Evolutionary conservation across 1,140 invertebrate genomes (phyloP).

Genomic region (Drosophila malerkotliana): DNA sequence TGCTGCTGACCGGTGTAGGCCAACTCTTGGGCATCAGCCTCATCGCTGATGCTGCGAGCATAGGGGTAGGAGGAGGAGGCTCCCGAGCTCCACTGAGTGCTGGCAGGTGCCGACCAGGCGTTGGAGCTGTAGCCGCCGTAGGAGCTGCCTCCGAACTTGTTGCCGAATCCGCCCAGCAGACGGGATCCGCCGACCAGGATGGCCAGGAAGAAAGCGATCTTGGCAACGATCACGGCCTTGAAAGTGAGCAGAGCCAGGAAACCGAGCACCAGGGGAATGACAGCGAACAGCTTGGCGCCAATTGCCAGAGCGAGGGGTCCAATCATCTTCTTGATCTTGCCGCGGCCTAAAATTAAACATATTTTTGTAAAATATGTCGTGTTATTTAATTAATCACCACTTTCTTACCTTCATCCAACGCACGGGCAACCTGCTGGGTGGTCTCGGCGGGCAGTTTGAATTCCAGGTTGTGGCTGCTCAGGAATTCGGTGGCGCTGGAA

Average conservation of each 20-base stretch:
- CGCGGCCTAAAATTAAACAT: conserved; percentile 85
- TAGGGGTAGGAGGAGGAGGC: conserved; percentile 85
- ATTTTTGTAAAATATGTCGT: background rate
- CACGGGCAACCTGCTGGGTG: conserved; percentile 85
- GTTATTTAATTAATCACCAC: background rate
- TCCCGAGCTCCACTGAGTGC: conserved; percentile 83
- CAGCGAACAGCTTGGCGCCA: conserved; percentile 88
- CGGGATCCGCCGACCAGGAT: conserved; percentile 88
- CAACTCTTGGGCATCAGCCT: conserved; percentile 85
- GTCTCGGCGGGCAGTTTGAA: conserved; percentile 86
- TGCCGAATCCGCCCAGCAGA: conserved; percentile 85
- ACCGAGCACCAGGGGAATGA: conserved; percentile 88
- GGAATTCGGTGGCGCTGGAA: conserved; percentile 85
- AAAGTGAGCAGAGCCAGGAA: conserved; percentile 88
- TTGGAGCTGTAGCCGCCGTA: conserved; percentile 70
- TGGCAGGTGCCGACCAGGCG: conserved; percentile 70
- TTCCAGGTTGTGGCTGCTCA: conserved; percentile 86
- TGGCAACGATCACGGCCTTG: conserved; percentile 90
- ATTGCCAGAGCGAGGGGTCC: conserved; percentile 87
- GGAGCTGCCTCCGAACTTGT: conserved; percentile 68
- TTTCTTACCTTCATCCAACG: conserved; percentile 86
- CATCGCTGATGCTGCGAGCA: conserved; percentile 85
- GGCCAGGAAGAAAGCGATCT: conserved; percentile 89
- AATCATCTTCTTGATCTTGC: conserved; percentile 89
- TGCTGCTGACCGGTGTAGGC: conserved; percentile 64